A percentile compares a stretch with the other conserved stretches of the same genome.
Evolutionary conservation across 2,797 vertebrate species (phyloP).

Genomic region (Nasua narica): DNA sequence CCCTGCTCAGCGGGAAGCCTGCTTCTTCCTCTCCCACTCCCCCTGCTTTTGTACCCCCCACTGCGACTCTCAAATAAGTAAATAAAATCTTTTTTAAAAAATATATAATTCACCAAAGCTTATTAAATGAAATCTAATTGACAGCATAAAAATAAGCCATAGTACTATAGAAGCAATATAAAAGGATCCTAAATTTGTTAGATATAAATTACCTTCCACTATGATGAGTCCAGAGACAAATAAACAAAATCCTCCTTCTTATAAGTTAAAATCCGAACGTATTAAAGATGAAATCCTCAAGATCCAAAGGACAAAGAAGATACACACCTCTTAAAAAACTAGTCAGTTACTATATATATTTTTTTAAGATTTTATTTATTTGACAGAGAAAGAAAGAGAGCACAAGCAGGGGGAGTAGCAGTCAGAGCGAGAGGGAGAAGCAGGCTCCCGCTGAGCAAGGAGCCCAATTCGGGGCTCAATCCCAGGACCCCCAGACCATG

Average conservation of each 20-base stretch:
- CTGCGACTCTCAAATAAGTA: no score
- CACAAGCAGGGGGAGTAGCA: no score
- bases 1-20: no score
- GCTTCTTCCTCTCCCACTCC: no score
- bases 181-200: neutral
- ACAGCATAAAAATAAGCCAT: neutral
- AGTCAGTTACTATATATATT: neutral
- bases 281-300: neutral
- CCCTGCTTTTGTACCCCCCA: no score
- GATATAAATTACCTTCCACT: neutral
- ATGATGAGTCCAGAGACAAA: neutral
- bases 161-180: neutral
- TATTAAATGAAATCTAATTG: neutral
- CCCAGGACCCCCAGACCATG: no score
- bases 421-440: no score
- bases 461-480: no score
- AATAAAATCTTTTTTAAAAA: no score
- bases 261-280: neutral
- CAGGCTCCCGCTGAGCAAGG: no score
- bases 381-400: no score
- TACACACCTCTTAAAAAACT: neutral
- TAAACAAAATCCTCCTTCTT: neutral
- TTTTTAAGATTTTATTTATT: no score
- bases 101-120: neutral
- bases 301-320: neutral